Percentiles rank a stretch among this genome's conserved stretches.
Evolutionary conservation across 1,140 invertebrate species (phyloP).

Genomic region (Bombus impatiens): DNA sequence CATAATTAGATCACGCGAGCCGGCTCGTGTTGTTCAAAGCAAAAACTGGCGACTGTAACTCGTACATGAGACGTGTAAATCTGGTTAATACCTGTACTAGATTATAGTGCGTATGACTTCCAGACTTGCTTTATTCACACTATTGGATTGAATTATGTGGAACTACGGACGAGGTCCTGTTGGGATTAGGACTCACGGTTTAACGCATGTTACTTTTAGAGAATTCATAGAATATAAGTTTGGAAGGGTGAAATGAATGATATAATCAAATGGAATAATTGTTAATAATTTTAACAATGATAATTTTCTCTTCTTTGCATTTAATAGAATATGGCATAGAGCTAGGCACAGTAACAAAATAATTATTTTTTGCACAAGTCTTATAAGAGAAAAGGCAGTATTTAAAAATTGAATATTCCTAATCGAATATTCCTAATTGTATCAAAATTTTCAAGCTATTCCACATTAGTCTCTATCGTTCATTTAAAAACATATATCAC

Average conservation of each 20-base stretch:
- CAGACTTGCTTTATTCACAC: not conserved
- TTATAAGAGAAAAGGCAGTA: no score
- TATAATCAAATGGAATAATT: no score
- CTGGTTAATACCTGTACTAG: not conserved
- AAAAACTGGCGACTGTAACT: not conserved
- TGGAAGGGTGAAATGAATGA: not conserved
- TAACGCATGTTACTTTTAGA: not conserved
- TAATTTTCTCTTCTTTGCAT: no score
- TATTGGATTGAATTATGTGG: not conserved
- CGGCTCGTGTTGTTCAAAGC: not conserved
- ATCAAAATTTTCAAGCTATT: not conserved
- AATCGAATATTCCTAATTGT: no score
- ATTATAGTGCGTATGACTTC: not conserved
- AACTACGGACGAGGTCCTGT: not conserved
- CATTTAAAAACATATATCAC: not conserved
- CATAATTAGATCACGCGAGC: slow-evolving; percentile 36
- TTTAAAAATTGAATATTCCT: no score
- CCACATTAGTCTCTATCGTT: not conserved
- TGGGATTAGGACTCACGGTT: not conserved
- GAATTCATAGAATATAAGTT: not conserved
- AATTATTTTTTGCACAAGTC: no score
- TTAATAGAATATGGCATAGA: no score
- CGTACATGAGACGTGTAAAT: not conserved
- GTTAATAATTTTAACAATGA: no score
- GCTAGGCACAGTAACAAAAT: no score